Conservation (phyloP, 2,888 invertebrate species). For the Heliconius hortense region DNA sequence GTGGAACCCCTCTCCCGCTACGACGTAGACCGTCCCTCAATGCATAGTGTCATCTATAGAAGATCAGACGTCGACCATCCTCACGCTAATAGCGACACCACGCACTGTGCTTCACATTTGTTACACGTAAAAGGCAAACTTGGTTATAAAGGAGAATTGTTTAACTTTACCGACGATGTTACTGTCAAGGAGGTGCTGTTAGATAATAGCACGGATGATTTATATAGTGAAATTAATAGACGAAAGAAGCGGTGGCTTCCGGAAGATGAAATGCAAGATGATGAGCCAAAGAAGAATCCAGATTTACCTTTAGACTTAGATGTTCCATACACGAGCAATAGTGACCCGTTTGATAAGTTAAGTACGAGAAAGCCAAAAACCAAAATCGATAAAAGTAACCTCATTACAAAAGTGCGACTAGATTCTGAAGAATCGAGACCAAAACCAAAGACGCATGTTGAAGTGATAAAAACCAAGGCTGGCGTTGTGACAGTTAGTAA, state of each 20-base stretch:
- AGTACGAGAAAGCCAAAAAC: conserved; percentile 76
- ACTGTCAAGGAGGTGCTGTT: conserved; percentile 57
- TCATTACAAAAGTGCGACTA: conserved; percentile 78
- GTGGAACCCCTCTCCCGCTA: conserved; percentile 91
- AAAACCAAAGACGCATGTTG: conserved; percentile 85
- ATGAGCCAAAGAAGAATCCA: conserved; percentile 83
- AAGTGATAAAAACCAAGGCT: conserved; percentile 85
- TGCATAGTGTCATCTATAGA: conserved; percentile 93
- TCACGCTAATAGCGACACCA: conserved; percentile 57
- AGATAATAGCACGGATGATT: conserved; percentile 66
- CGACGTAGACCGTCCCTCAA: conserved; percentile 75
- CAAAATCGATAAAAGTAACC: conserved; percentile 79
- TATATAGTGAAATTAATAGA: conserved; percentile 65
- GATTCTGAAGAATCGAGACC: conserved; percentile 81
- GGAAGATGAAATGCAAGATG: conserved; percentile 83
- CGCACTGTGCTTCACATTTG: conserved; percentile 83
- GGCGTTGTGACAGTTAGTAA: conserved; percentile 84
- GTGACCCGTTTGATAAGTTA: conserved; percentile 77
- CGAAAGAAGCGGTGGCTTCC: conserved; percentile 86
- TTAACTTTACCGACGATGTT: conserved; percentile 65
- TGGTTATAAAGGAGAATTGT: conserved; percentile 66
- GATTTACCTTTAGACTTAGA: conserved; percentile 85
- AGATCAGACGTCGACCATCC: conserved; percentile 87
- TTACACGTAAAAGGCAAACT: conserved; percentile 76
- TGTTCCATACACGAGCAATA: conserved; percentile 84